Percentiles rank a stretch among this genome's conserved stretches.
These are phyloP conservation scores for Xiphophorus maculatus DNA, from an alignment of 2,113 vertebrate genomes.

Conservation along the genomic window DNA sequence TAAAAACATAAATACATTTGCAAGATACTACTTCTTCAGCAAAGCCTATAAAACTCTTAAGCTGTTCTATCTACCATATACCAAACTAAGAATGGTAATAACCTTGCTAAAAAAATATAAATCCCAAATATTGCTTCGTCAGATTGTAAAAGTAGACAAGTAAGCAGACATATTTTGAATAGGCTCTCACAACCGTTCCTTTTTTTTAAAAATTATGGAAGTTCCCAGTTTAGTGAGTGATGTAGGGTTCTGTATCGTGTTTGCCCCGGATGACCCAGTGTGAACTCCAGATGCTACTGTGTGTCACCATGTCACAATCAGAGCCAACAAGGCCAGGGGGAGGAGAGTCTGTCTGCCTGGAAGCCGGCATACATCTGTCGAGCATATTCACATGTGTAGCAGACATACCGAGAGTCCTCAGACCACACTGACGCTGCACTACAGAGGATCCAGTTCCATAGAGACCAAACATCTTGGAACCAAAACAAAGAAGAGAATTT, in stretches of 20 bases:
- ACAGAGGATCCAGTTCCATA: constrained; percentile 57
- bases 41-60: too few species aligned
- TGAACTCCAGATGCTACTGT: constrained; percentile 81
- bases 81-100: too few species aligned
- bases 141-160: constrained; percentile 1
- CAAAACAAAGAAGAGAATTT: constrained; percentile 65
- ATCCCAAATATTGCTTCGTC: neutral
- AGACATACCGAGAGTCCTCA: constrained; percentile 63
- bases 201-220: constrained; percentile 27
- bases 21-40: too few species aligned
- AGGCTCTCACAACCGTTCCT: constrained; percentile 1
- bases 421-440: constrained; percentile 63
- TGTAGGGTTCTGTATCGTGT: constrained; percentile 46
- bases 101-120: constrained; percentile 9
- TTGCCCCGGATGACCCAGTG: constrained; percentile 70
- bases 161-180: constrained; percentile 6
- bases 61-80: too few species aligned
- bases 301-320: constrained; percentile 76
- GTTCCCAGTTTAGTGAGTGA: constrained; percentile 36
- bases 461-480: constrained; percentile 64
- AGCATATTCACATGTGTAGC: constrained; percentile 77
- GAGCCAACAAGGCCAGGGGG: constrained; percentile 71
- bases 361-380: constrained; percentile 80
- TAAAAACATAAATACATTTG: too few species aligned
- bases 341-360: constrained; percentile 71